phyloP scores from a whole-genome alignment of 2,113 vertebrate genomes.

The Apodemus speciosus region DNA sequence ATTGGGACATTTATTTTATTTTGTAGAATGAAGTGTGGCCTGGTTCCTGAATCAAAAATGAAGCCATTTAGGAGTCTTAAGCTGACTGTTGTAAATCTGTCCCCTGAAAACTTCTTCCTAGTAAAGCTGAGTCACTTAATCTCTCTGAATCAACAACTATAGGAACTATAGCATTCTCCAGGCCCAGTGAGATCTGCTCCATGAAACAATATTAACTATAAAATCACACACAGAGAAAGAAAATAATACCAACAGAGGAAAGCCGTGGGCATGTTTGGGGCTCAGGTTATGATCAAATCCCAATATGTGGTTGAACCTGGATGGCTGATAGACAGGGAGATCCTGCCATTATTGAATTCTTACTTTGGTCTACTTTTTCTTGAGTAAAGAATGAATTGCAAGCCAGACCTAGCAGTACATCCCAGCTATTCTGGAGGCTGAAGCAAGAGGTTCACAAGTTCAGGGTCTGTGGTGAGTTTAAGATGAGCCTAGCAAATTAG shows the following conservation, averaged over 20 bases:
- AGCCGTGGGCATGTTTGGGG: background rate
- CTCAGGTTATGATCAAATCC: background rate
- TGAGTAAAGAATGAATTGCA: background rate
- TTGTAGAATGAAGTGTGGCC: background rate
- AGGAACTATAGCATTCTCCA: background rate
- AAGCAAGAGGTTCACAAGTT: background rate
- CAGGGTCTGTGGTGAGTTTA: background rate
- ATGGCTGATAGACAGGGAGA: background rate
- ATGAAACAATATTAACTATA: background rate
- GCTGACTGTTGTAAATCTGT: background rate
- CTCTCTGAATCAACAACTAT: background rate
- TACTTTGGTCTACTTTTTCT: background rate
- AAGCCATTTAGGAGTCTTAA: background rate
- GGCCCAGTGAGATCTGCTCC: background rate
- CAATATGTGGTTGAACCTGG: background rate
- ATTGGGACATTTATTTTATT: background rate
- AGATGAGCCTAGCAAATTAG: background rate
- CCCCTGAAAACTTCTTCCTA: conserved; percentile 5
- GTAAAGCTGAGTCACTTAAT: background rate
- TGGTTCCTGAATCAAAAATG: background rate
- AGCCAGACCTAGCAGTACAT: background rate
- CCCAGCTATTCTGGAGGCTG: background rate
- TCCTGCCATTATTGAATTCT: background rate
- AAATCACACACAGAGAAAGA: background rate
- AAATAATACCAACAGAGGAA: background rate